Evolutionary conservation across 2,888 invertebrate genomes (phyloP).

Genomic region (Xestia sexstrigata): DNA sequence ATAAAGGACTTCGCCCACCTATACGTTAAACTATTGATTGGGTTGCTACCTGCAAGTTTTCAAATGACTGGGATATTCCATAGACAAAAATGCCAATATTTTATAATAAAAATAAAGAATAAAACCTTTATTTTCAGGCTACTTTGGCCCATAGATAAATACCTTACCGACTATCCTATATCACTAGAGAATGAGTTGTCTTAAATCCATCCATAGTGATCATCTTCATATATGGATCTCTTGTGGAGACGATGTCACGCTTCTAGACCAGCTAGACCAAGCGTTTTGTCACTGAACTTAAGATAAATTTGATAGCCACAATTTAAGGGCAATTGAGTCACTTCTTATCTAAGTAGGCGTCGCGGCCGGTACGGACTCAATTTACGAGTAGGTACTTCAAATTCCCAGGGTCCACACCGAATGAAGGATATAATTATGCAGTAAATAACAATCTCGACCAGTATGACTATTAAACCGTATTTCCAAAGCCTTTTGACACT

Average conservation of each 20-base stretch:
- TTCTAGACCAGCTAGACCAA: neutral
- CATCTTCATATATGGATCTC: neutral
- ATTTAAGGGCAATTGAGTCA: constrained; percentile 25
- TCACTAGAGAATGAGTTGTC: neutral
- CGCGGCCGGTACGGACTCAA: neutral
- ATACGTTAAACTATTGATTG: constrained; percentile 4
- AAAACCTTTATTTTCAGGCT: too few relatives aligned
- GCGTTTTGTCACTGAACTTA: neutral
- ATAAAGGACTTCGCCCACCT: neutral
- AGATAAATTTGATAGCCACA: neutral
- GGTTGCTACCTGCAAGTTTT: constrained; percentile 1
- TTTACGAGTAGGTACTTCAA: constrained; percentile 14
- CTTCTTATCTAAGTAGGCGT: constrained; percentile 4
- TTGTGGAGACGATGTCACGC: neutral
- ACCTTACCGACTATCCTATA: too few relatives aligned
- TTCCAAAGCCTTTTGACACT: constrained; percentile 37
- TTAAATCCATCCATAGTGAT: neutral
- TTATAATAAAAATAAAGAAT: too few relatives aligned
- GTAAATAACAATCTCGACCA: constrained; percentile 30
- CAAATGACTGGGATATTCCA: neutral
- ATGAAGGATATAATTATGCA: constrained; percentile 20
- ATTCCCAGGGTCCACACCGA: constrained; percentile 20
- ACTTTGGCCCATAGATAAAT: too few relatives aligned
- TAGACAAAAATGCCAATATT: neutral
- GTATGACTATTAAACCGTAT: constrained; percentile 32